Base-by-base conservation (phyloP, 1,140 invertebrate species). In the Drosophila jambulina region DNA sequence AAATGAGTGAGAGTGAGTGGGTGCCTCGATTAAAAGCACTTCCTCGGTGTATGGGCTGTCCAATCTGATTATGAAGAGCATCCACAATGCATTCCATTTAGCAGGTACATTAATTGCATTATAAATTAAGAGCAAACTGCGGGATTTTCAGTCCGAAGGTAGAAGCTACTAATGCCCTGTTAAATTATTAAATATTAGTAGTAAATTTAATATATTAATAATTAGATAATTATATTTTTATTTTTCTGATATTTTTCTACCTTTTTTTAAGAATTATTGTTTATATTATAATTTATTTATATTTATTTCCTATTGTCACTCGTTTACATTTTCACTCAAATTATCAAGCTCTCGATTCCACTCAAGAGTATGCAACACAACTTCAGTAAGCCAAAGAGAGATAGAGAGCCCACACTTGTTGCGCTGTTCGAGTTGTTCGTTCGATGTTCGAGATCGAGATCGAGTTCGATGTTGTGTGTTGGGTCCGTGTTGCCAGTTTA, bases 21-120 rank as follows among this genome's bases (percentile, higher is more conserved):
- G 27, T 42, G 43, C 10, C 27, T 59, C 38, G 29, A 72, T 72
- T 58, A 59, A 54, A 49, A 48, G 21, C 65, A 70, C 49, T 32
- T 64, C 7, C 19, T 15, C 38, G 23, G 15, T 7, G 1, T 29
- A 21, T 36, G 15, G 25, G 23, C 29, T 36, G 59, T 46, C 42
- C 23, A 29, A 46, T 29, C 34, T 19, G 25, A 42, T 49, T 40
- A 40, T 36, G 36, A 17, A 25, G 15, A 59, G 53, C 42, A 58
- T 23, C 34, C 12, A 27, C 40, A 70, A 58, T 58, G 51, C 32
- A 58, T 27, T n/a, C 23, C 36, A 48, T 40, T 65, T 32, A 60
- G 36, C 43, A 5, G 43, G 32, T 6, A 21, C 2, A 19, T 23
- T 49, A 49, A 68, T 68, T 68, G 21, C 17, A 68, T 67, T 63